phyloP scores from a whole-genome alignment of 2,113 vertebrate genomes.

The Epinephelus moara region DNA sequence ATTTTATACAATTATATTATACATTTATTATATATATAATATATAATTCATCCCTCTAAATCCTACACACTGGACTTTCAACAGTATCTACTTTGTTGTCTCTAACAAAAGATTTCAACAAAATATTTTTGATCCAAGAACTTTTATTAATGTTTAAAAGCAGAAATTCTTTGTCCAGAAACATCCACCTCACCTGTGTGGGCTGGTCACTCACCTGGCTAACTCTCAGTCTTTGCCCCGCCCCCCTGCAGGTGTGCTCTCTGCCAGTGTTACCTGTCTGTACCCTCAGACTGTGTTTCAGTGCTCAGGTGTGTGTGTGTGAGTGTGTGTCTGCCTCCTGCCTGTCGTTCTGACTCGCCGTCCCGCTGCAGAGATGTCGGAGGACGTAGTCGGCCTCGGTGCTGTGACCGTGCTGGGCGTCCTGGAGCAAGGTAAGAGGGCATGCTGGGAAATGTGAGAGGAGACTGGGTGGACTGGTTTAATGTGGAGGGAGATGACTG shows the following conservation, averaged over 20 bases:
- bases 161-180: too few species aligned
- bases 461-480: not conserved
- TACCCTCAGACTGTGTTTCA: not conserved
- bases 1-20: too few species aligned
- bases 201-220: too few species aligned
- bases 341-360: not conserved
- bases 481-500: not conserved
- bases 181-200: too few species aligned
- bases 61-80: too few species aligned
- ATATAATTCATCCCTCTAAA: too few species aligned
- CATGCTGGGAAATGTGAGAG: slow-evolving; percentile 26
- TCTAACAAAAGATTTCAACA: too few species aligned
- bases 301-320: not conserved
- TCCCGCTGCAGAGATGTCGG: slow-evolving; percentile 76
- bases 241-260: not conserved
- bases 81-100: too few species aligned
- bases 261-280: not conserved
- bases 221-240: too few species aligned
- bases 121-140: too few species aligned
- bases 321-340: not conserved
- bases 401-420: slow-evolving; percentile 87
- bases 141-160: too few species aligned
- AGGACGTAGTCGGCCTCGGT: slow-evolving; percentile 85
- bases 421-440: slow-evolving; percentile 90
- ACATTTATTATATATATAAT: too few species aligned